phyloP scores from a whole-genome alignment of 1,140 invertebrate genomes.

The Heliothis virescens region DNA sequence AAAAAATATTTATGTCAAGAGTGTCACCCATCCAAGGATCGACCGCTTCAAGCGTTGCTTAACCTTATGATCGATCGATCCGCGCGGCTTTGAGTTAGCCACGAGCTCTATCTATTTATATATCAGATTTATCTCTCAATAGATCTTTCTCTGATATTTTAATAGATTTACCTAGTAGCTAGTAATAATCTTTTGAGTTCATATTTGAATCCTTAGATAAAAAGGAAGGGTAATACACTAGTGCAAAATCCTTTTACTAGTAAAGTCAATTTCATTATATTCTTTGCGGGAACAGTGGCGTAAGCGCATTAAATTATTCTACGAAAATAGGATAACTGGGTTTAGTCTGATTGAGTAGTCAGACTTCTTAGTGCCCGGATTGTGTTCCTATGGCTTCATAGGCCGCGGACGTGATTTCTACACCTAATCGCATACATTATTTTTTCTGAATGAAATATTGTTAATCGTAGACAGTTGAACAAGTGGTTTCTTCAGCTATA shows the following conservation, averaged over 20 bases:
- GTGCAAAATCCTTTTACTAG: not conserved
- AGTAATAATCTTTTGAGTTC: not conserved
- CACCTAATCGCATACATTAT: constrained; percentile 12
- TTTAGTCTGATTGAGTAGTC: constrained; percentile 39
- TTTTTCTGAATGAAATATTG: not conserved
- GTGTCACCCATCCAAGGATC: too few relatives aligned
- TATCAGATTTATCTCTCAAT: too few relatives aligned
- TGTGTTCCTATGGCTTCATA: constrained; percentile 33
- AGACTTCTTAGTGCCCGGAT: constrained; percentile 42
- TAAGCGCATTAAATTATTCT: constrained; percentile 44
- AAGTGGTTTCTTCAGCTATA: not conserved
- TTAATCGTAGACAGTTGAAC: not conserved
- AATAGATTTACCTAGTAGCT: too few relatives aligned
- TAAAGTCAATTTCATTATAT: not conserved
- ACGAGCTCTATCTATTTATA: too few relatives aligned
- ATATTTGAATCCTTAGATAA: not conserved
- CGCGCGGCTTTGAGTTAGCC: too few relatives aligned
- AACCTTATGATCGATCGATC: too few relatives aligned
- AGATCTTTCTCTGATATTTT: too few relatives aligned
- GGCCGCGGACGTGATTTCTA: constrained; percentile 21
- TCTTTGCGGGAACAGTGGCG: constrained; percentile 4
- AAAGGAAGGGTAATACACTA: not conserved
- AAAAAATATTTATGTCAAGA: too few relatives aligned
- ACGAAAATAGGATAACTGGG: constrained; percentile 42
- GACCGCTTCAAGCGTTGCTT: too few relatives aligned